Evolutionary conservation across 1,140 invertebrate genomes (phyloP), one percentile per base, ranked within the genome.

Genomic region (Oncopodura yosiiana): DNA sequence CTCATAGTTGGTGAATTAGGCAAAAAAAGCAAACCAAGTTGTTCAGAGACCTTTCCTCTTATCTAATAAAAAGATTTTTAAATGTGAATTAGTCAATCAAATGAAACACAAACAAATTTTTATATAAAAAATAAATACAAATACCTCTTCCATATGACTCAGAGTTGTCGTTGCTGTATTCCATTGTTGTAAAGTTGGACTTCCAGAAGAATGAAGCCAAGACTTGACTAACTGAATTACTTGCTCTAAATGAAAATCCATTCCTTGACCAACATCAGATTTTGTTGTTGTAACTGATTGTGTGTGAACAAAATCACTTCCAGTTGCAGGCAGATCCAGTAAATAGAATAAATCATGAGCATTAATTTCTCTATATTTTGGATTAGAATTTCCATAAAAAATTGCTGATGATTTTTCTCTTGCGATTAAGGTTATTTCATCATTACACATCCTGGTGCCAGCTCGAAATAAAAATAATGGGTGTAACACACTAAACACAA

Each of bases 401-500:
- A 50, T 24, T 11, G 18, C 30, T 4, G 36, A 36, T 3, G n/a
- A 3, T n/a, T 38, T 38, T 11, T 38, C 12, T 14, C 8, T 23
- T 8, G 45, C 45, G 30, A 19, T 19, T n/a, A 18, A 29, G 3
- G 24, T n/a, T 8, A 48, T 27, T 29, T 29, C 45, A 19, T 29
- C 24, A 19, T 48, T 48, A 32, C 45, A 48, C 19, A 30, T 23
- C 3, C 45, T 6, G n/a, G 30, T 48, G 3, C 6, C 45, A 18
- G 45, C 45, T 30, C 45, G 6, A 18, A 48, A 48, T 6, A 48
- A 27, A 29, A 16, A 48, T 18, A 48, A 14, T 3, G 45, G 45
- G 30, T 48, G 45, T 5, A 48, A 19, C 6, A 48, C 9, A 6
- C 27, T 27, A 29, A 48, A 48, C 8, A 30, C 45, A 11, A 48